Conservation (phyloP, 1,140 invertebrate species). For the Drosophila tristis region DNA sequence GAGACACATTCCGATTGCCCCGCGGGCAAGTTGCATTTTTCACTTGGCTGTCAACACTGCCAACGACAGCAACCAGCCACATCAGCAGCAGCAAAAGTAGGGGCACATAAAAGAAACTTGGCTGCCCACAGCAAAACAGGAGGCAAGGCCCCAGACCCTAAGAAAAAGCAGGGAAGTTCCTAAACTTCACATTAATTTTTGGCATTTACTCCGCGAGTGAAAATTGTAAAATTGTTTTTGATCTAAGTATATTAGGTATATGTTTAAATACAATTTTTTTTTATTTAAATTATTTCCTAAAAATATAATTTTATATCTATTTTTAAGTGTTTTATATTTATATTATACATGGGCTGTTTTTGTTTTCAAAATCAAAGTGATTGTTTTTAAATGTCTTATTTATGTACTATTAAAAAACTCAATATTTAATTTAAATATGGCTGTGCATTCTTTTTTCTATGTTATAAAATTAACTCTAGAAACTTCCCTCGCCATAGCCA, state of each 20-base stretch:
- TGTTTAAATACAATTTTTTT: too few species aligned
- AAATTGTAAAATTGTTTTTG: too few species aligned
- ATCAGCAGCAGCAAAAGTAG: constrained; percentile 21
- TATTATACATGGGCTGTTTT: too few species aligned
- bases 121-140: constrained; percentile 19
- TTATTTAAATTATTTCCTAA: too few species aligned
- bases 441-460: not conserved
- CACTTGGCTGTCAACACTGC: constrained; percentile 68
- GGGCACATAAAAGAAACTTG: constrained; percentile 59
- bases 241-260: too few species aligned
- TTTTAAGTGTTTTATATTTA: too few species aligned
- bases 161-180: not conserved
- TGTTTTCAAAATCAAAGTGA: too few species aligned
- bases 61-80: constrained; percentile 28
- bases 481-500: constrained; percentile 33
- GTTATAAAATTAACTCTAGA: not conserved
- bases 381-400: too few species aligned
- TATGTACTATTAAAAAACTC: too few species aligned
- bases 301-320: too few species aligned
- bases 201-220: too few species aligned
- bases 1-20: constrained; percentile 59
- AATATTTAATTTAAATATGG: too few species aligned
- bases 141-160: not conserved
- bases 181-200: not conserved
- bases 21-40: constrained; percentile 75